phyloP scores from a whole-genome alignment of 2,797 vertebrate genomes.

The Acomys russatus region DNA sequence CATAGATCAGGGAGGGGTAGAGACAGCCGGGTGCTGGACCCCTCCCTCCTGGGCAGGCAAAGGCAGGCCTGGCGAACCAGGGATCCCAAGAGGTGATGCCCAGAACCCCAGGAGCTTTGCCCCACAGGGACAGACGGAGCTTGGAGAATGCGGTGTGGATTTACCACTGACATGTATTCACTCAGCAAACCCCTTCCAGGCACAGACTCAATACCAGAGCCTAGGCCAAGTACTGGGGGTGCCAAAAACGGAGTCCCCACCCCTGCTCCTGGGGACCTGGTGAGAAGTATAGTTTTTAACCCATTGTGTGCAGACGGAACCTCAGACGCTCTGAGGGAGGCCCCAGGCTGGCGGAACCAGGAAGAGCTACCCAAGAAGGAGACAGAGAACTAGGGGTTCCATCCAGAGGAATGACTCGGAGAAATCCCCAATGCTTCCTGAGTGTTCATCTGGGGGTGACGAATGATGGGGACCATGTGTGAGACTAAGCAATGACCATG shows the following conservation, averaged over 20 bases:
- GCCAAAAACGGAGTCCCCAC: slow-evolving; percentile 30
- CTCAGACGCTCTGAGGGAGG: neutral
- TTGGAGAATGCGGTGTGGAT: slow-evolving; percentile 19
- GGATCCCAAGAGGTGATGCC: neutral
- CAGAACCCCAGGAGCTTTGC: slow-evolving; percentile 50
- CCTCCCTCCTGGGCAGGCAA: neutral
- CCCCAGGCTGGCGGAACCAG: neutral
- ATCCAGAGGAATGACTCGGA: neutral
- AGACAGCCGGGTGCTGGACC: slow-evolving; percentile 24
- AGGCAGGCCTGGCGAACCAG: neutral
- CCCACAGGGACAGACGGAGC: neutral
- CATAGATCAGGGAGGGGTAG: neutral
- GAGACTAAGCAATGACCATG: neutral
- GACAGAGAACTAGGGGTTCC: neutral
- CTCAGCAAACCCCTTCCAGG: slow-evolving; percentile 64
- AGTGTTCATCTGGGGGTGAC: fast-evolving
- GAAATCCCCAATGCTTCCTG: neutral
- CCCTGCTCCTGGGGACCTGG: neutral
- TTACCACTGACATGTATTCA: neutral
- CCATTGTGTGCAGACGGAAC: neutral
- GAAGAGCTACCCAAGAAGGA: neutral
- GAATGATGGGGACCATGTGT: no score
- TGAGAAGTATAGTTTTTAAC: neutral
- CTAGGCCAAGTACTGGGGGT: neutral
- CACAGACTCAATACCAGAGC: slow-evolving; percentile 24